phyloP scores from a whole-genome alignment of 2,113 vertebrate species.

The Epinephelus fuscoguttatus region DNA sequence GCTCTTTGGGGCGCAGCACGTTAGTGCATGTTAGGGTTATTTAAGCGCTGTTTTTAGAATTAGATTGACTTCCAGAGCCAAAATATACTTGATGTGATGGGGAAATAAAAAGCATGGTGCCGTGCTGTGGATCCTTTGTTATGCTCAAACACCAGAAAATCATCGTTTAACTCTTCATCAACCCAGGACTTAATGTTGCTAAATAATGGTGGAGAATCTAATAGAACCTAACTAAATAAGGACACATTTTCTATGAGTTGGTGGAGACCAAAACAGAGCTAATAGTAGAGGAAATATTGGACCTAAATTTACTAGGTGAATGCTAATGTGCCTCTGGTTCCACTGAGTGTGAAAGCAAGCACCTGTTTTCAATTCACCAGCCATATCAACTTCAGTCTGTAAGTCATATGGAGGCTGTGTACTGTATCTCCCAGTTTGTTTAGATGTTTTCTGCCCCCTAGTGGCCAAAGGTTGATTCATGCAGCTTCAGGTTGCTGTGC shows the following conservation, averaged over 20 bases:
- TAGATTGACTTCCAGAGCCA: background rate
- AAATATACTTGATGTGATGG: background rate
- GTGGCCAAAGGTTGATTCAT: background rate
- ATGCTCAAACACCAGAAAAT: background rate
- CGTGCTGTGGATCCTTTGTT: background rate
- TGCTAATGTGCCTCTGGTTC: background rate
- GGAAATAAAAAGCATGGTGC: background rate
- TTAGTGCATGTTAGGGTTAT: background rate
- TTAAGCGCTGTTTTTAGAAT: slow-evolving; percentile 1
- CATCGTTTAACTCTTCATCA: background rate
- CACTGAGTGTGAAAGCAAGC: background rate
- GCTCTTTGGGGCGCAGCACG: background rate
- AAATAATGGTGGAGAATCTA: background rate
- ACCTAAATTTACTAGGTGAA: background rate
- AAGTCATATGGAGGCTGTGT: background rate
- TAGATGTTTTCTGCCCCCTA: slow-evolving; percentile 5
- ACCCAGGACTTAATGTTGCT: background rate
- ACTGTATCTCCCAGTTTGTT: background rate
- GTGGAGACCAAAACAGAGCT: background rate
- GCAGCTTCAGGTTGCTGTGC: background rate
- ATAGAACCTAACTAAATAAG: background rate
- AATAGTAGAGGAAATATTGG: background rate
- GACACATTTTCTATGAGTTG: background rate
- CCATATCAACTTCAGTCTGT: background rate
- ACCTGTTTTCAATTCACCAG: background rate